Evolutionary conservation across 2,113 vertebrate genomes (phyloP).

Genomic region (Oreochromis aureus): DNA sequence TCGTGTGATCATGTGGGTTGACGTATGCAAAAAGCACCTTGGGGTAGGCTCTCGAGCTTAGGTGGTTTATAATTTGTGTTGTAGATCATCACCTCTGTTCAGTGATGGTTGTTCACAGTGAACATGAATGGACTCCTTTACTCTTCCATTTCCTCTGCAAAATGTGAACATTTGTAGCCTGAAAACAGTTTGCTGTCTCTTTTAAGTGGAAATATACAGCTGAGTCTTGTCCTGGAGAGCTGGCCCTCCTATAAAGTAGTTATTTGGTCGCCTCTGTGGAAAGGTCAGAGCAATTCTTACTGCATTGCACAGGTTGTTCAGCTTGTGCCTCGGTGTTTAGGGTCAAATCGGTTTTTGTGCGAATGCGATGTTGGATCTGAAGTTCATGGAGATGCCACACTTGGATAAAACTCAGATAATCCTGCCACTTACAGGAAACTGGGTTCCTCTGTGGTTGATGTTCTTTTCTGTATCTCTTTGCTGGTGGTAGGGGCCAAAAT

Average conservation of each 20-base stretch:
- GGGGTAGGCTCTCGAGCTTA: not conserved
- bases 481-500: accelerated
- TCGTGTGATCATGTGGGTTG: accelerated
- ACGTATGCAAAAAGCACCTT: not conserved
- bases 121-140: not conserved
- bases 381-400: not conserved
- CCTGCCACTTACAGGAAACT: not conserved
- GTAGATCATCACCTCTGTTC: not conserved
- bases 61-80: not conserved
- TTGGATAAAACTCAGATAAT: not conserved
- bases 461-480: accelerated
- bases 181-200: not conserved
- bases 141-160: not conserved
- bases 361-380: not conserved
- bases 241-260: not conserved
- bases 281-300: not conserved
- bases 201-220: not conserved
- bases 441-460: not conserved
- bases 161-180: not conserved
- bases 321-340: not conserved
- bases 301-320: not conserved
- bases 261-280: not conserved
- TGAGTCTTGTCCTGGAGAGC: not conserved
- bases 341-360: not conserved
- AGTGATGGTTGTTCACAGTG: not conserved